These are phyloP conservation scores for Epirrita christyi DNA, from an alignment of 2,888 invertebrate species.

Conservation along the genomic window DNA sequence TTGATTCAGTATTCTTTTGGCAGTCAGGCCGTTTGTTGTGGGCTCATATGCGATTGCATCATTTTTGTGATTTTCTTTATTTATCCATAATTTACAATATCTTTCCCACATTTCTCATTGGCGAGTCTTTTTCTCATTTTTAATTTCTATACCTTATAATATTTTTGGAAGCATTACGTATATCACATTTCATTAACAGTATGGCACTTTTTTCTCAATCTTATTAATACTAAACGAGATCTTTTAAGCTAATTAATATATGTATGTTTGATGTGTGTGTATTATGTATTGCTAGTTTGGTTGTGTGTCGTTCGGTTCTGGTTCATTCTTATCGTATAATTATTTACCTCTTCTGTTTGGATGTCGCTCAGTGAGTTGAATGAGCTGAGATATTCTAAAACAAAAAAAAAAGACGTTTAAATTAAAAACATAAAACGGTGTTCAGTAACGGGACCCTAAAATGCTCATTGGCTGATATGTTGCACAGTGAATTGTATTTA, in stretches of 20 bases:
- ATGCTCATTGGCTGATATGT: no score
- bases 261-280: not conserved
- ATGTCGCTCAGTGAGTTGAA: conserved; percentile 47
- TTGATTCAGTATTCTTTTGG: not conserved
- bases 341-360: conserved; percentile 52
- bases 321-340: conserved; percentile 13
- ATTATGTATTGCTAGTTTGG: conserved; percentile 4
- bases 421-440: not conserved
- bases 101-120: no score
- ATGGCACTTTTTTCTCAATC: no score
- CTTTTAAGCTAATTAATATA: not conserved
- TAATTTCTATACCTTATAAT: no score
- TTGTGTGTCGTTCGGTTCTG: conserved; percentile 6
- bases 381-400: conserved; percentile 56
- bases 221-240: not conserved
- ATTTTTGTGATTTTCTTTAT: not conserved
- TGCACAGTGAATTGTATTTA: no score
- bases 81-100: not conserved
- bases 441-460: no score
- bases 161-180: not conserved
- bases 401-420: conserved; percentile 20
- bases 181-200: conserved; percentile 5
- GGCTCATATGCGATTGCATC: not conserved
- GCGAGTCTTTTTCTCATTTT: no score
- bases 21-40: not conserved